phyloP scores from a whole-genome alignment of 2,888 invertebrate species.

The Thymelicus sylvestris region DNA sequence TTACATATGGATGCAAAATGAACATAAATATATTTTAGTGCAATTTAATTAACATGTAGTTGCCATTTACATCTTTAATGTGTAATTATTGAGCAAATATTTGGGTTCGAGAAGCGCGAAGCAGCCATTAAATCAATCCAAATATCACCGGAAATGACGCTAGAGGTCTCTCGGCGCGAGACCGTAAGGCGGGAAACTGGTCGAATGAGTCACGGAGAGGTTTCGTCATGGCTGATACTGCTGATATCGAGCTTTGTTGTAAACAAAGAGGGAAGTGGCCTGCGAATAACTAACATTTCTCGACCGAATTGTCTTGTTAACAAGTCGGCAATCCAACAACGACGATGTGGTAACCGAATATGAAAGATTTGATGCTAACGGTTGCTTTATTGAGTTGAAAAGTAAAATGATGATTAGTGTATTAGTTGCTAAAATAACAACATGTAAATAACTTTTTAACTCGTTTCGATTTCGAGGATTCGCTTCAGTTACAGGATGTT shows the following conservation, averaged over 20 bases:
- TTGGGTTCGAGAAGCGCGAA: slow-evolving; percentile 10
- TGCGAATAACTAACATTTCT: background rate
- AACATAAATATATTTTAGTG: slow-evolving; percentile 3
- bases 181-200: slow-evolving; percentile 11
- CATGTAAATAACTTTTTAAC: too few species aligned
- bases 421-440: too few species aligned
- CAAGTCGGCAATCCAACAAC: too few species aligned
- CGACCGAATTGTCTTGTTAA: background rate
- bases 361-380: too few species aligned
- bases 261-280: slow-evolving; percentile 1
- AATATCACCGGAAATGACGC: slow-evolving; percentile 31
- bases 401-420: too few species aligned
- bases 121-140: slow-evolving; percentile 15
- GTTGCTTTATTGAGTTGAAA: too few species aligned
- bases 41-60: slow-evolving; percentile 10
- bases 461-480: too few species aligned
- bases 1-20: background rate
- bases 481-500: too few species aligned
- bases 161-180: slow-evolving; percentile 19
- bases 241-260: slow-evolving; percentile 1
- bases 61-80: slow-evolving; percentile 12
- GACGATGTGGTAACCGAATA: too few species aligned
- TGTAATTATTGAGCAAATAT: slow-evolving; percentile 26
- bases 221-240: slow-evolving; percentile 2
- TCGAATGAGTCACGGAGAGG: slow-evolving; percentile 16